Evolutionary conservation across 30 jellyfish, hydroid and myxozoan species (phyloP).

Genomic region (Hydra vulgaris): DNA sequence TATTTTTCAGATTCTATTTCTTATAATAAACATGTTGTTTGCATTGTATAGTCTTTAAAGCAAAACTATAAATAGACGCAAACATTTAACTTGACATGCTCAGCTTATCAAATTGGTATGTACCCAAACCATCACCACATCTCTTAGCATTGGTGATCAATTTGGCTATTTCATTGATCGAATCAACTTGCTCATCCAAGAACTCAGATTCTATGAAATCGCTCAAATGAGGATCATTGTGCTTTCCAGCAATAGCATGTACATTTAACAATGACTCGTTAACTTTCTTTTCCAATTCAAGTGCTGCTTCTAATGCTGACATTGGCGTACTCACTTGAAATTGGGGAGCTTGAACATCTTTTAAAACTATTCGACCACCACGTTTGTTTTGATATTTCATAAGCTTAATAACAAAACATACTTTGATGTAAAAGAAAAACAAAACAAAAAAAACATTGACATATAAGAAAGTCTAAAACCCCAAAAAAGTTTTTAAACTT

Average conservation of each 20-base stretch:
- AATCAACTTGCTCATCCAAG: conserved; percentile 81
- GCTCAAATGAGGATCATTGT: conserved; percentile 76
- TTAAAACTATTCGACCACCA: conserved; percentile 80
- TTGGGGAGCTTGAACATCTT: conserved; percentile 78
- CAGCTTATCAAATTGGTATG: neutral
- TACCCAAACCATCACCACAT: conserved; percentile 67
- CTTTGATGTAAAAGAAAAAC: neutral
- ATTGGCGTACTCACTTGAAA: conserved; percentile 72
- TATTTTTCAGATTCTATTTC: too few relatives aligned
- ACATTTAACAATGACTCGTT: conserved; percentile 69
- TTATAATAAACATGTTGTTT: too few relatives aligned
- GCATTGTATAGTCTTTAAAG: neutral
- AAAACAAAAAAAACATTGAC: too few relatives aligned
- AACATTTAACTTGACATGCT: neutral
- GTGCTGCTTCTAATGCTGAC: conserved; percentile 83
- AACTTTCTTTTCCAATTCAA: conserved; percentile 78
- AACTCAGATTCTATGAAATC: conserved; percentile 74
- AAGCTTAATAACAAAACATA: conserved; percentile 21
- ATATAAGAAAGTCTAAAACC: too few relatives aligned
- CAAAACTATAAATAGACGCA: neutral
- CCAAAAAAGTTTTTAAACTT: neutral
- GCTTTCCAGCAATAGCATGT: conserved; percentile 58
- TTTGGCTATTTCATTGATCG: conserved; percentile 72
- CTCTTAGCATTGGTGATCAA: conserved; percentile 77
- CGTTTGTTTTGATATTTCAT: conserved; percentile 89